Base-by-base conservation (phyloP, 2,888 invertebrate genomes). In the Tenthredo livida region DNA sequence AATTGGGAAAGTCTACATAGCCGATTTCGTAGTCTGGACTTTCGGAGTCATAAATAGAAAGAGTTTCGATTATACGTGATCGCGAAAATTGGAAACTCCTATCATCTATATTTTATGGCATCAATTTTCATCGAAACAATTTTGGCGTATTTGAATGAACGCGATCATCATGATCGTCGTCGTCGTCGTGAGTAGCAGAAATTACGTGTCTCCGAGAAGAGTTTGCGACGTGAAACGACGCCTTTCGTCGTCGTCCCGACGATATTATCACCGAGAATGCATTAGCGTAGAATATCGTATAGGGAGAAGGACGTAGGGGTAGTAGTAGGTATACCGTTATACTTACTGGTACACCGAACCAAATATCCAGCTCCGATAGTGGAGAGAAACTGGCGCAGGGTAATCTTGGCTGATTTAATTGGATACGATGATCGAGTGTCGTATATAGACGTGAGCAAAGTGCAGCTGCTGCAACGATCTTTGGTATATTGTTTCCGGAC, bases 361-460 rank as follows among this genome's bases (percentile, higher is more conserved):
- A 70, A 70, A n/a, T 33, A 77, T n/a, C 54, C 54, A 50, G 47
- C 75, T 33, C 10, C 47, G 75, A 73, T 40, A 73, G 43, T 21
- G 25, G 67, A 25, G 70, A 61, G 70, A 73, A 37, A 50, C 29
- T 77, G 29, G 29, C 54, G 80, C 75, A 17, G 25, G 75, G 67
- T 86, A 86, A 87, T 86, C 86, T 86, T 83, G 84, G 85, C 86
- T 85, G 86, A 87, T 86, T 86, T 87, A 86, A 86, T 87, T 86
- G 87, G 87, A 87, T 54, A 54, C 86, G 87, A 84, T 87, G 87
- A 87, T 86, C 85, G 84, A 87, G 87, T 86, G 84, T 84, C 84
- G 85, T 85, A 86, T 80, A 86, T 86, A 65, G 85, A 84, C 85
- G 50, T 54, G 43, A 82, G 86, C 72, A 87, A 86, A 87, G 86